Evolutionary conservation across 1,140 invertebrate species (phyloP).

Genomic region (Drosophila miranda): DNA sequence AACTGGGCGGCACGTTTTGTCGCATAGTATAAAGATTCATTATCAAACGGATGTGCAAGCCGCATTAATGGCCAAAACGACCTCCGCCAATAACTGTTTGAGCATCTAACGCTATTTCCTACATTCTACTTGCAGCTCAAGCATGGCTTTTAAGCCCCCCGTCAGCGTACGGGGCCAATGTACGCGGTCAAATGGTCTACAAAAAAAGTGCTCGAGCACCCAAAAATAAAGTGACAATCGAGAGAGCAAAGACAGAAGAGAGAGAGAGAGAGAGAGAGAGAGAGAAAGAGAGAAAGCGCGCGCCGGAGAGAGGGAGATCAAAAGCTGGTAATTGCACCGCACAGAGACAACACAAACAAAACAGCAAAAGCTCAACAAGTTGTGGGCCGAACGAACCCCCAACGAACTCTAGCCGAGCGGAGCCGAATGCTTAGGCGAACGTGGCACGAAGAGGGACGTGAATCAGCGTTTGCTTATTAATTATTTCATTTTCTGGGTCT

Average conservation of each 20-base stretch:
- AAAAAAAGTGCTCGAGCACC: conserved; percentile 37
- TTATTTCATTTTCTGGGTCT: conserved; percentile 74
- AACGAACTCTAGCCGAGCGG: conserved; percentile 37
- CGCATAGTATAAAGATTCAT: conserved; percentile 15
- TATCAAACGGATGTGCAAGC: conserved; percentile 44
- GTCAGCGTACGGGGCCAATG: conserved; percentile 34
- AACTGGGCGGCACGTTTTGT: conserved; percentile 24
- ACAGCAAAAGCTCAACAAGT: conserved; percentile 61
- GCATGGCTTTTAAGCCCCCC: conserved; percentile 29
- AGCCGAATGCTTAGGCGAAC: conserved; percentile 18
- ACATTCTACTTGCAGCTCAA: conserved; percentile 30
- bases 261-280: no score
- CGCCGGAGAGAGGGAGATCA: no score
- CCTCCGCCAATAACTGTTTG: conserved; percentile 44
- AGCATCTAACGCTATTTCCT: conserved; percentile 38
- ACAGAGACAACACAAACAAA: conserved; percentile 27
- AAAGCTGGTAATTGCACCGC: conserved; percentile 42
- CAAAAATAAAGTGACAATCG: conserved; percentile 26
- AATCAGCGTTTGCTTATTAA: conserved; percentile 62
- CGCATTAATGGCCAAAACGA: conserved; percentile 38
- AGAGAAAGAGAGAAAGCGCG: no score
- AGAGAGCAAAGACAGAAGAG: neutral
- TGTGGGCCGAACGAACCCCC: conserved; percentile 28
- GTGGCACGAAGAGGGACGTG: conserved; percentile 51
- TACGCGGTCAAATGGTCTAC: conserved; percentile 8